Evolutionary conservation across 2,888 invertebrate species (phyloP).

Genomic region (Eustalomyia histrio): DNA sequence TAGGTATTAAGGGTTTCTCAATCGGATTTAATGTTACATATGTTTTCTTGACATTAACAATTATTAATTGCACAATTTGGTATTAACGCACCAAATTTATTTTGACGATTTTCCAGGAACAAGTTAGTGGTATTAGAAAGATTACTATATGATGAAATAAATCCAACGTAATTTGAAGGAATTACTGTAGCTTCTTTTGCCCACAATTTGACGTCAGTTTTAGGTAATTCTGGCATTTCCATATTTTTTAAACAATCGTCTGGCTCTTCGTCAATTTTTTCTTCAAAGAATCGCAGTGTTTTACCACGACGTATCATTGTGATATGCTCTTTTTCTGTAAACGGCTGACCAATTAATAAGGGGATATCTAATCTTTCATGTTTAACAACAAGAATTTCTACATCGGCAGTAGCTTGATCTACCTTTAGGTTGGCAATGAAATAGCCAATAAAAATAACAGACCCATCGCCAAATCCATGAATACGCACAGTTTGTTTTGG

Average conservation of each 20-base stretch:
- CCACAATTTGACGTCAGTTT: slow-evolving; percentile 49
- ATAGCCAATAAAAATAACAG: slow-evolving; percentile 39
- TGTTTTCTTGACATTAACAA: too few relatives aligned
- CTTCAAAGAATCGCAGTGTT: slow-evolving; percentile 49
- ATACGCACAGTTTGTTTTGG: slow-evolving; percentile 20
- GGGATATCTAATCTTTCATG: slow-evolving; percentile 45
- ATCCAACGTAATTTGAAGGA: slow-evolving; percentile 53
- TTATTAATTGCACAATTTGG: slow-evolving; percentile 42
- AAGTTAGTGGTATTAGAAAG: slow-evolving; percentile 4
- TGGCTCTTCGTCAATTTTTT: slow-evolving; percentile 43
- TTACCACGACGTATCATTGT: slow-evolving; percentile 53
- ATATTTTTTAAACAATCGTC: slow-evolving; percentile 46
- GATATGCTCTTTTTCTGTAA: slow-evolving; percentile 55
- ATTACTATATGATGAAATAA: slow-evolving; percentile 39
- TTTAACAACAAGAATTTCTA: slow-evolving; percentile 49
- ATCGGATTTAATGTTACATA: too few relatives aligned
- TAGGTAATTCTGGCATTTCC: slow-evolving; percentile 42
- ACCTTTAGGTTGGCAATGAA: slow-evolving; percentile 43
- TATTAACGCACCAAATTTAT: slow-evolving; percentile 43
- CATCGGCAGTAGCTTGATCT: slow-evolving; percentile 41
- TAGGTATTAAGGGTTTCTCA: too few relatives aligned
- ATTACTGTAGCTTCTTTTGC: slow-evolving; percentile 52
- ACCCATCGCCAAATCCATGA: slow-evolving; percentile 50
- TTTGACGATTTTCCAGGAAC: slow-evolving; percentile 39
- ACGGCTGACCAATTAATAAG: slow-evolving; percentile 51